These are phyloP conservation scores for Clistopyga incitator DNA, from an alignment of 2,888 invertebrate genomes.

Conservation along the genomic window DNA sequence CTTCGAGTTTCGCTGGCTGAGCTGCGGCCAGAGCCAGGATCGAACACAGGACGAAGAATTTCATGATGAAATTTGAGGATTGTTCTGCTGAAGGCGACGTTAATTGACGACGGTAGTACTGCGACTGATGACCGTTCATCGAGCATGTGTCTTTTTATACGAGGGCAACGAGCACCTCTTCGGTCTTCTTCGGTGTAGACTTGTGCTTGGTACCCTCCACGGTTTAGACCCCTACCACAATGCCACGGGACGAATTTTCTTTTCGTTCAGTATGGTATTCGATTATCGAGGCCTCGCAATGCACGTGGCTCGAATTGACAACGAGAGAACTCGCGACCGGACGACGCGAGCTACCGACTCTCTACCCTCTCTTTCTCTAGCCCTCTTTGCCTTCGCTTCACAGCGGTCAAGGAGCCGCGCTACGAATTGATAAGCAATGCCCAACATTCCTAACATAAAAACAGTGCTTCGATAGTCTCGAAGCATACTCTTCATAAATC, in stretches of 20 bases:
- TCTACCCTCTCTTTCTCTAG: conserved; percentile 44
- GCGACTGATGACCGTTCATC: conserved; percentile 82
- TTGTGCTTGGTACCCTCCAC: conserved; percentile 59
- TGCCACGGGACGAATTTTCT: conserved; percentile 81
- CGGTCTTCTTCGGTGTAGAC: conserved; percentile 46
- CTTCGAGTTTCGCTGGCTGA: conserved; percentile 88
- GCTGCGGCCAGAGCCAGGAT: conserved; percentile 87
- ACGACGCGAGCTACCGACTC: conserved; percentile 39
- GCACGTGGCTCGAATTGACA: conserved; percentile 75
- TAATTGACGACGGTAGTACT: conserved; percentile 76
- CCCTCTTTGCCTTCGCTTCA: conserved; percentile 53
- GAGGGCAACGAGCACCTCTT: conserved; percentile 69
- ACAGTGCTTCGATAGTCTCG: conserved; percentile 37
- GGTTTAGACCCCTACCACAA: conserved; percentile 73
- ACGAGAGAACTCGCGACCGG: conserved; percentile 44
- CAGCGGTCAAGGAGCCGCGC: conserved; percentile 51
- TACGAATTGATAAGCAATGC: conserved; percentile 61
- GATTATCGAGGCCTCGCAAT: conserved; percentile 83
- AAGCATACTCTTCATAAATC: background rate
- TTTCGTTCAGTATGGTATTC: conserved; percentile 84
- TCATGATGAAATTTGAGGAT: conserved; percentile 71
- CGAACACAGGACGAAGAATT: conserved; percentile 81
- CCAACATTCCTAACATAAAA: conserved; percentile 45
- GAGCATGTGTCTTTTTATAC: conserved; percentile 82
- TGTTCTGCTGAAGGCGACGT: conserved; percentile 69